Conservation (phyloP, 92 coral and sea anemone genomes). For the Actinernus sp. region DNA sequence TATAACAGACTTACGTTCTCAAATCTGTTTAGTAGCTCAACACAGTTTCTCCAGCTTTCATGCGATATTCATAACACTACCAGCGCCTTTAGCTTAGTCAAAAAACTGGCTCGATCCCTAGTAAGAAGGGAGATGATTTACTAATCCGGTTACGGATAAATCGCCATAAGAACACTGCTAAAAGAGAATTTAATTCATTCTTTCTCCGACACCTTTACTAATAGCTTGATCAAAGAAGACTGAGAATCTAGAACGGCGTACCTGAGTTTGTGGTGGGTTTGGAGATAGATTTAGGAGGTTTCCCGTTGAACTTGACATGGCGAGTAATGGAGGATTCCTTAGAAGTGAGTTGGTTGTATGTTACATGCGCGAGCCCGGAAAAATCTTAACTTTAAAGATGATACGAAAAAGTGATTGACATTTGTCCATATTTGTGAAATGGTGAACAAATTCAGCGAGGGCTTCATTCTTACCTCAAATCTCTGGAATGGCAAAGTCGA, state of each 20-base stretch:
- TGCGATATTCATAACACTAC: neutral
- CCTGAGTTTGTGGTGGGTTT: neutral
- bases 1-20: neutral
- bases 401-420: neutral
- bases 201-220: constrained; percentile 32
- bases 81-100: neutral
- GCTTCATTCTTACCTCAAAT: neutral
- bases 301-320: neutral
- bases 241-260: neutral
- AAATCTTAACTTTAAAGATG: constrained; percentile 4
- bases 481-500: no score
- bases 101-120: neutral
- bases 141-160: constrained; percentile 54
- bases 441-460: neutral
- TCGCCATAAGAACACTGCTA: constrained; percentile 47
- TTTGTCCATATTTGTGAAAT: constrained; percentile 1
- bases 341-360: neutral
- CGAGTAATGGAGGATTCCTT: neutral
- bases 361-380: constrained; percentile 6
- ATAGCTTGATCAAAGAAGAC: constrained; percentile 17
- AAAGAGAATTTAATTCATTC: constrained; percentile 45
- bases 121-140: constrained; percentile 17
- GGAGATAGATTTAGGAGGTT: neutral
- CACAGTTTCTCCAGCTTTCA: neutral
- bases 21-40: neutral